Conservation (phyloP, 1,140 invertebrate genomes). For the Leucophenga varia region DNA sequence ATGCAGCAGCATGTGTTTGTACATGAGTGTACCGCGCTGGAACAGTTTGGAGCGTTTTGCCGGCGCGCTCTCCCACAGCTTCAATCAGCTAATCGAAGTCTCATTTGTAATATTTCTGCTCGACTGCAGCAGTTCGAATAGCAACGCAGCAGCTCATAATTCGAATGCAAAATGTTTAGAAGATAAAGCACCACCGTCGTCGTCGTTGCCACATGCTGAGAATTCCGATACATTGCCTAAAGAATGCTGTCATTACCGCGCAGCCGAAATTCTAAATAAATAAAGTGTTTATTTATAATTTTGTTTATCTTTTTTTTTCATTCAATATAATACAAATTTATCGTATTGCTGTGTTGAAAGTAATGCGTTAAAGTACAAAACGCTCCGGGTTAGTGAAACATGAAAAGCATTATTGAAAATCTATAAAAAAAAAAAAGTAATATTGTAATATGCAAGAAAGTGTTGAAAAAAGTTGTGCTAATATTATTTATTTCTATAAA, state of each 20-base stretch:
- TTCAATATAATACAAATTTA: too few relatives aligned
- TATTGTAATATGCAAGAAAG: too few relatives aligned
- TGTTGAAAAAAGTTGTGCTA: too few relatives aligned
- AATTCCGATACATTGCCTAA: background rate
- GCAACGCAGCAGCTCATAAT: background rate
- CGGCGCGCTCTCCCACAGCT: slow-evolving; percentile 7
- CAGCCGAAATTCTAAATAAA: background rate
- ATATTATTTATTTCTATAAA: too few relatives aligned
- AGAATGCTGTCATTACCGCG: background rate
- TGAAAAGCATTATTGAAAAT: too few relatives aligned
- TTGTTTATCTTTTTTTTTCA: too few relatives aligned
- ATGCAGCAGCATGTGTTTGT: slow-evolving; percentile 14
- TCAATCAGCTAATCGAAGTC: slow-evolving; percentile 11
- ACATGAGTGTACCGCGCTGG: slow-evolving; percentile 21
- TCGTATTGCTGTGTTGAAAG: too few relatives aligned
- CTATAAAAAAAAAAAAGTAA: too few relatives aligned
- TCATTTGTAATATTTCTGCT: slow-evolving; percentile 18
- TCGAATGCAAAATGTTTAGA: background rate
- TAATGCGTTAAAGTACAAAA: too few relatives aligned
- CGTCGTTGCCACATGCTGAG: background rate
- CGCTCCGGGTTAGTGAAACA: too few relatives aligned
- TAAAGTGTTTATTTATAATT: background rate
- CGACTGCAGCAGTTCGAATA: slow-evolving; percentile 4
- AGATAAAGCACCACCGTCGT: background rate
- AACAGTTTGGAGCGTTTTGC: slow-evolving; percentile 20